Percentiles rank a stretch among this genome's conserved stretches.
These are phyloP conservation scores for Harpagifer antarcticus DNA, from an alignment of 2,797 vertebrate species.

Conservation along the genomic window DNA sequence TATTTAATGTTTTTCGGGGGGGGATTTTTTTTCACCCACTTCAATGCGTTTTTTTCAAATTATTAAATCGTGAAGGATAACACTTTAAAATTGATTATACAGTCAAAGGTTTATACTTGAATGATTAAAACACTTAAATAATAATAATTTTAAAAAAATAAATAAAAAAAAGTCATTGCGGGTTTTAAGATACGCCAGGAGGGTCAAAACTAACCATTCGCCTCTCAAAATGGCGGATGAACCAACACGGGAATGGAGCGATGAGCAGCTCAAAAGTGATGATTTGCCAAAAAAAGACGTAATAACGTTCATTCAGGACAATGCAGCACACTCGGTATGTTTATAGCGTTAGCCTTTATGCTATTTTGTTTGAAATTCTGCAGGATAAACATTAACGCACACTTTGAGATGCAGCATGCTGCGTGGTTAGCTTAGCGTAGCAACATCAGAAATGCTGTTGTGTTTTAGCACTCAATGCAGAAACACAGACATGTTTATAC, in stretches of 20 bases:
- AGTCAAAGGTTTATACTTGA: background rate
- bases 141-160: too few relatives aligned
- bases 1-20: background rate
- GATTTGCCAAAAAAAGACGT: constrained; percentile 94
- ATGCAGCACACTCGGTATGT: constrained; percentile 91
- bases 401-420: constrained; percentile 16
- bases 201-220: constrained; percentile 70
- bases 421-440: constrained; percentile 42
- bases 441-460: background rate
- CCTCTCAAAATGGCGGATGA: constrained; percentile 88
- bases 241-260: constrained; percentile 89
- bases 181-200: background rate
- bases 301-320: constrained; percentile 94
- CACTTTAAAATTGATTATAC: background rate
- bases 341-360: accelerated
- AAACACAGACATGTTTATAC: accelerated
- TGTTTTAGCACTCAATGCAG: constrained; percentile 6
- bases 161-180: background rate
- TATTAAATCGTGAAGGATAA: background rate
- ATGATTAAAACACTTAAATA: too few relatives aligned
- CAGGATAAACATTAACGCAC: background rate
- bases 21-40: background rate
- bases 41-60: background rate
- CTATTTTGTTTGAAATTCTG: accelerated
- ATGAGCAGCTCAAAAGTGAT: constrained; percentile 93